Conservation (phyloP, 1,140 invertebrate genomes). For the Ceratosolen solmsi region DNA sequence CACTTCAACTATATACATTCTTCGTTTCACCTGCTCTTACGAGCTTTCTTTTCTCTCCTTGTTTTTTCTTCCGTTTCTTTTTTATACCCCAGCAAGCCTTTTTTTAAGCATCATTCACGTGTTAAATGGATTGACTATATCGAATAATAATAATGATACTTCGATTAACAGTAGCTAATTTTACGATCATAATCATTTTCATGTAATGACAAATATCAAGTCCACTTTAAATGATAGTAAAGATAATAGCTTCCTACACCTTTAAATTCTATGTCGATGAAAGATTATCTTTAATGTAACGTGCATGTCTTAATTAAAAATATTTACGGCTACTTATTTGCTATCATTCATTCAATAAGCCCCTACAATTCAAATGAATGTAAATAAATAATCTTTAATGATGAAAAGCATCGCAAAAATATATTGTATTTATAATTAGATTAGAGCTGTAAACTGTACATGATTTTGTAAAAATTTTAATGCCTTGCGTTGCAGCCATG, state of each 20-base stretch:
- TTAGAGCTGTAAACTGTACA: too few relatives aligned
- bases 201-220: background rate
- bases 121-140: background rate
- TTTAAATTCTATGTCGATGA: background rate
- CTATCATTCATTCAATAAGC: too few relatives aligned
- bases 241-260: background rate
- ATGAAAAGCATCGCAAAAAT: too few relatives aligned
- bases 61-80: background rate
- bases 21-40: slow-evolving; percentile 34
- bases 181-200: background rate
- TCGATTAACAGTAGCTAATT: background rate
- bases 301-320: background rate
- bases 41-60: slow-evolving; percentile 45
- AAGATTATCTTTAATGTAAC: background rate
- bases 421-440: too few relatives aligned
- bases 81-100: background rate
- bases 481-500: too few relatives aligned
- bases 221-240: background rate
- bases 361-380: too few relatives aligned
- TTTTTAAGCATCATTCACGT: background rate
- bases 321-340: too few relatives aligned
- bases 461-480: too few relatives aligned
- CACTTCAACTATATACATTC: background rate
- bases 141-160: background rate
- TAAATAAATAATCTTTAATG: too few relatives aligned